These are phyloP conservation scores for Peromyscus attwateri DNA, from an alignment of 2,797 vertebrate genomes.

Conservation along the genomic window DNA sequence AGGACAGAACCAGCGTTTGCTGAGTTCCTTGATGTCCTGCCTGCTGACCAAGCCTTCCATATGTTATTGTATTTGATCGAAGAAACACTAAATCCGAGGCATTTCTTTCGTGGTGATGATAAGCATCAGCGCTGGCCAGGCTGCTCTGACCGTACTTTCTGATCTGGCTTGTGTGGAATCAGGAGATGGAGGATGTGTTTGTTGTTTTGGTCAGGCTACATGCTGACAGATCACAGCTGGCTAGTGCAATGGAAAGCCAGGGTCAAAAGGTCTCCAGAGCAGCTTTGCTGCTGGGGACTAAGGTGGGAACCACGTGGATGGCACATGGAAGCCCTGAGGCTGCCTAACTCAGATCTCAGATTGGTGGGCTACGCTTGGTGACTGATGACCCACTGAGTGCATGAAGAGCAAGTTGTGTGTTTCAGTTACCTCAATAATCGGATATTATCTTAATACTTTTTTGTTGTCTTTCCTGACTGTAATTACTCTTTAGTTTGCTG, in stretches of 20 bases:
- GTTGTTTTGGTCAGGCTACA: slow-evolving; percentile 1
- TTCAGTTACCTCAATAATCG: not conserved
- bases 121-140: not conserved
- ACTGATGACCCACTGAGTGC: slow-evolving; percentile 21
- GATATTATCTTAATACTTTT: not conserved
- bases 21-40: not conserved
- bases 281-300: slow-evolving; percentile 11
- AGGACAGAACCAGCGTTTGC: slow-evolving; percentile 21
- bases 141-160: slow-evolving; percentile 22
- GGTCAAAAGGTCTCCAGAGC: slow-evolving; percentile 48
- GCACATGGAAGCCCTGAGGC: not conserved
- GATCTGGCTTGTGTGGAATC: not conserved
- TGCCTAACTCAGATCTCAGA: not conserved
- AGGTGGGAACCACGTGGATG: not conserved
- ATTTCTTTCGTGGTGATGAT: not conserved
- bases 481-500: not conserved
- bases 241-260: not conserved
- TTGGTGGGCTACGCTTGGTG: slow-evolving; percentile 15
- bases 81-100: not conserved
- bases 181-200: not conserved
- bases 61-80: slow-evolving; percentile 3
- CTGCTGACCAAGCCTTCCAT: not conserved
- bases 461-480: not conserved
- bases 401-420: not conserved
- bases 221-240: slow-evolving; percentile 50